Evolutionary conservation across 2,113 vertebrate species (phyloP), one percentile per base, ranked within the genome.

Genomic region (Corynorhinus townsendii): DNA sequence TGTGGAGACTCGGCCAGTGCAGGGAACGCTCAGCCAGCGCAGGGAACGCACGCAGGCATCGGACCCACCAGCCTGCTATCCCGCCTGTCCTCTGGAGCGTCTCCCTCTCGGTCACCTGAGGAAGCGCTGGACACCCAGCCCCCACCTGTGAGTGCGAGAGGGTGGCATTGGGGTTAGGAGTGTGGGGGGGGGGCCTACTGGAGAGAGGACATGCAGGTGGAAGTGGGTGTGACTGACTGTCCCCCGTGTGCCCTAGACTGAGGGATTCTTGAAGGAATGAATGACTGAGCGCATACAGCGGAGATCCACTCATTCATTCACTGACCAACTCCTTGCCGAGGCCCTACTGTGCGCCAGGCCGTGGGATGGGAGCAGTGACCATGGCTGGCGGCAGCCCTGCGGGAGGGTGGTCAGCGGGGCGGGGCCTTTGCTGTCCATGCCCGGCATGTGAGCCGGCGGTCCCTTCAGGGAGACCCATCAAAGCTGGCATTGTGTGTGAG

Each of bases 401-500:
- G 56, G 52, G 38, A 33, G 54, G 69, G 85, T 26, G 24, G 68
- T 52, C 68, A 22, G 17, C 59, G 73, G 35, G 7, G 28, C 9
- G 35, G 79, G 97, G 66, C 95, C 73, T 92, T 89, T 94, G 96
- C 35, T 84, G 75, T 94, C 43, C 86, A 22, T 71, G 84, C 86
- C 89, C 96, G 91, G 14, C 68, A 0, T 19, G 3, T 19, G 56
- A 62, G 64, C 95, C 84, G 20, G 93, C 73, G 16, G 5, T 15
- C 35, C 11, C 71, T 71, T 77, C 91, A 12, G 28, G 93, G 95
- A 95, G 93, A 38, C 9, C 64, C 75, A 5, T 54, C 47, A 96
- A 87, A 87, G 96, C 89, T 0, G 0, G 24, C 85, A 2, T 0
- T 75, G 96, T 93, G 56, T 43, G 76, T 26, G 68, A 38, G 76